Percentiles rank a stretch among this genome's conserved stretches.
phyloP scores from a whole-genome alignment of 2,113 vertebrate genomes.

The Bos taurus region ARS-UCD2.0 NC_037339.1:28474001-28474500 shows the following conservation, averaged over 20 bases:
- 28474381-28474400: background rate
- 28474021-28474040: background rate
- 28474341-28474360: background rate
- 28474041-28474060: background rate
- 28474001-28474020: background rate
- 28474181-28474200: background rate
- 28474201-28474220: background rate
- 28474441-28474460: background rate
- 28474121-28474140: background rate
- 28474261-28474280: background rate
- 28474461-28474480: background rate
- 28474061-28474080: background rate
- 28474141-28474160: background rate
- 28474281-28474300: background rate
- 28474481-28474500: background rate
- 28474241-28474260: background rate
- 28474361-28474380: background rate
- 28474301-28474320: background rate
- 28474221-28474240: background rate
- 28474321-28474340: background rate
- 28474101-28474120: background rate
- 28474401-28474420: background rate
- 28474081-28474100: background rate
- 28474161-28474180: background rate
- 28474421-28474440: background rate